phyloP scores from a whole-genome alignment of 2,888 invertebrate genomes.

The Drosophila mayaguana region DNA sequence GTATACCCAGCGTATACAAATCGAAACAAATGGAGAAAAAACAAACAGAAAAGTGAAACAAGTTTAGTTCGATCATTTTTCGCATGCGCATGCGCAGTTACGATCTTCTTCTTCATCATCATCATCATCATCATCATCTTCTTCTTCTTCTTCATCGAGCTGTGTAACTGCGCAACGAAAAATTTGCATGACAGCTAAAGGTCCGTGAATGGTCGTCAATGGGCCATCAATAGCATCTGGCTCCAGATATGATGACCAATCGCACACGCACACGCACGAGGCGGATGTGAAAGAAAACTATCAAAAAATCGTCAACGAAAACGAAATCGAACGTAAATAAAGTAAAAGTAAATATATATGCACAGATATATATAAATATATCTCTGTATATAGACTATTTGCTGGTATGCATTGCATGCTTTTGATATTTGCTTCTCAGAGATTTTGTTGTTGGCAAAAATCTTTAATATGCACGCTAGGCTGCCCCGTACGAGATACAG shows the following conservation, averaged over 20 bases:
- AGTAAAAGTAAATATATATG: slow-evolving; percentile 36
- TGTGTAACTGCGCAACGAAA: slow-evolving; percentile 20
- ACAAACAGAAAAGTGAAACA: slow-evolving; percentile 38
- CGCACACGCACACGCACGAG: slow-evolving; percentile 16
- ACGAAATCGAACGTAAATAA: slow-evolving; percentile 31
- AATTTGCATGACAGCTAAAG: slow-evolving; percentile 70
- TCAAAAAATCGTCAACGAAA: slow-evolving; percentile 33
- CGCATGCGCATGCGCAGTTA: slow-evolving; percentile 58
- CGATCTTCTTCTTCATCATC: not conserved
- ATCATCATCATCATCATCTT: no score
- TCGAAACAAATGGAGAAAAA: slow-evolving; percentile 3
- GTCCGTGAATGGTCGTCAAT: slow-evolving; percentile 31
- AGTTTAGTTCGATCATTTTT: slow-evolving; percentile 47
- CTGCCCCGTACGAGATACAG: slow-evolving; percentile 26
- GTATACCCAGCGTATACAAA: slow-evolving; percentile 35
- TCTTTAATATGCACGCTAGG: slow-evolving; percentile 56
- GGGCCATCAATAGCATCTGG: slow-evolving; percentile 44
- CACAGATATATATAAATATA: not conserved
- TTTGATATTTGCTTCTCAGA: slow-evolving; percentile 8
- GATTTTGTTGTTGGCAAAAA: slow-evolving; percentile 15
- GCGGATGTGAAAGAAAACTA: slow-evolving; percentile 50
- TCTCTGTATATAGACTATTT: not conserved
- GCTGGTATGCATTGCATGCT: slow-evolving; percentile 43
- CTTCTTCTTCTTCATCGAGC: not conserved
- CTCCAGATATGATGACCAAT: slow-evolving; percentile 15